phyloP scores from a whole-genome alignment of 2,113 vertebrate species.

The Rhagologus leucostigma region DNA sequence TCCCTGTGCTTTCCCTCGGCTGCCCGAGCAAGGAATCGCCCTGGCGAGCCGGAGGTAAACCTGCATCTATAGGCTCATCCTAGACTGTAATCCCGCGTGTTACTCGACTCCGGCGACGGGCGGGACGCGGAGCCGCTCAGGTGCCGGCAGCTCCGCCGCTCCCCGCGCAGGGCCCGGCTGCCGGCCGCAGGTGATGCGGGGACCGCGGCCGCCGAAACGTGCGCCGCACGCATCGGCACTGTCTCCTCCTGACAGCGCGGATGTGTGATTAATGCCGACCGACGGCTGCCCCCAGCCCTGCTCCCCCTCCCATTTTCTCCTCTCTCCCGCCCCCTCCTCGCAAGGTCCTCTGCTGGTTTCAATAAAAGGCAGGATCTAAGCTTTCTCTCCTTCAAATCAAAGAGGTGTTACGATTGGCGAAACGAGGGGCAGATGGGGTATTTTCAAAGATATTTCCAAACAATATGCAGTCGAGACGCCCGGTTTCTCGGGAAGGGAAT shows the following conservation, averaged over 20 bases:
- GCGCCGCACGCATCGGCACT: neutral
- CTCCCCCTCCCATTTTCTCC: neutral
- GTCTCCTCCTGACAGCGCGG: neutral
- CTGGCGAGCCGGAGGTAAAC: neutral
- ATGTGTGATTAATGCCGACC: neutral
- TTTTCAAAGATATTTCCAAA: neutral
- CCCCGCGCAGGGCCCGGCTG: neutral
- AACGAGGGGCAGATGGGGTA: neutral
- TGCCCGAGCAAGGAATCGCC: neutral
- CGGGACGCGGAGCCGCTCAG: neutral
- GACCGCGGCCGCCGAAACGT: no score
- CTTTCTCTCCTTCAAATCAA: neutral
- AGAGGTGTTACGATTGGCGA: neutral
- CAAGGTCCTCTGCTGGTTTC: neutral
- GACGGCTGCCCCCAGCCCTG: neutral
- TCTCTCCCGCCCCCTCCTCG: neutral
- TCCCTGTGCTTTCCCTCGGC: neutral
- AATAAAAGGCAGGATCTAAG: neutral
- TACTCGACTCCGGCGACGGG: fast-evolving
- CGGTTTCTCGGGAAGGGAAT: neutral
- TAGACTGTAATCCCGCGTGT: neutral
- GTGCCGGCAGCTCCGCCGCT: neutral
- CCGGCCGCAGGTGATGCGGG: neutral
- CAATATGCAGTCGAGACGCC: neutral
- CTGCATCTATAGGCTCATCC: neutral